Percentiles rank a stretch among this genome's conserved stretches.
These are phyloP conservation scores for Lepidotrigona ventralis DNA, from an alignment of 1,140 invertebrate genomes.

Conservation along the genomic window DNA sequence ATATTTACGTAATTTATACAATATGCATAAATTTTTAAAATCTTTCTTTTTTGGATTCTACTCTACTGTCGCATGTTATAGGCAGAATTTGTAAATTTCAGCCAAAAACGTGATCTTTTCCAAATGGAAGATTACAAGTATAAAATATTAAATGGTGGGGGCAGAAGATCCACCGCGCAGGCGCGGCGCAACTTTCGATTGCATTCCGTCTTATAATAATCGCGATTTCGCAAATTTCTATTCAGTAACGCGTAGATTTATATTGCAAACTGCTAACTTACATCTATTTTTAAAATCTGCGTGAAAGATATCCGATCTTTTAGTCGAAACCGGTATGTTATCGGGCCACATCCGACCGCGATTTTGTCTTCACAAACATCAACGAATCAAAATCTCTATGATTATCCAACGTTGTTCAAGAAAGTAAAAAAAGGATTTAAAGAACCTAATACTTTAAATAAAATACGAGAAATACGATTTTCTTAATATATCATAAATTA, in stretches of 20 bases:
- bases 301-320: constrained; percentile 15
- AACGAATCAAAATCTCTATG: constrained; percentile 50
- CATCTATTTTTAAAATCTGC: background rate
- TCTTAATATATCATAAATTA: background rate
- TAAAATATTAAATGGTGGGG: background rate
- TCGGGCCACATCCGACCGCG: constrained; percentile 44
- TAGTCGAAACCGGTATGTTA: constrained; percentile 67
- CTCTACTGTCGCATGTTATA: background rate
- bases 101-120: background rate
- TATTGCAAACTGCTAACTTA: constrained; percentile 49
- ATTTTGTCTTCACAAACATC: constrained; percentile 59
- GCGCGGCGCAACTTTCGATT: constrained; percentile 55
- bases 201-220: constrained; percentile 62
- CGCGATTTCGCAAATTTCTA: constrained; percentile 40
- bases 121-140: background rate
- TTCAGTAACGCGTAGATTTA: constrained; percentile 62
- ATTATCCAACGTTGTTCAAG: constrained; percentile 42
- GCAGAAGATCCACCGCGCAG: constrained; percentile 39
- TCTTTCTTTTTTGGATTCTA: too few species aligned
- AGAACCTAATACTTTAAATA: background rate
- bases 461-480: background rate
- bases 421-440: constrained; percentile 3
- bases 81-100: background rate
- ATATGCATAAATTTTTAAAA: background rate
- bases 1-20: background rate